A percentile compares a stretch with the other conserved stretches of the same genome.
Evolutionary conservation across 2,888 invertebrate species (phyloP).

Genomic region (Thereva unica): DNA sequence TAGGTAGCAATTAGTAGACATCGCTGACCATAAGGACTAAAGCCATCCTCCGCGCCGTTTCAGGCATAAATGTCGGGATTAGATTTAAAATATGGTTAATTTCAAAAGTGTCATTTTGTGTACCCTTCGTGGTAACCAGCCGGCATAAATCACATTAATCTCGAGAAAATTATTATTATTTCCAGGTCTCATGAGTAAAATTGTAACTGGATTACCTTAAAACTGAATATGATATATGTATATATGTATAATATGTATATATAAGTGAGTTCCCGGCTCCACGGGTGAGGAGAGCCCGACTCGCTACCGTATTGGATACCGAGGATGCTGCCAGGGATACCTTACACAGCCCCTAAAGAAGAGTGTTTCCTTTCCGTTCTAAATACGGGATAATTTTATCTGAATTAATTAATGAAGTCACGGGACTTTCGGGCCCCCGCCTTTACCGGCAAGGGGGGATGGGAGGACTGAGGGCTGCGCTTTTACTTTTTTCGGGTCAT

Average conservation of each 20-base stretch:
- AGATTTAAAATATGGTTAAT: conserved; percentile 38
- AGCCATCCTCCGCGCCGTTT: conserved; percentile 4
- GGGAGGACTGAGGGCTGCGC: too few species aligned
- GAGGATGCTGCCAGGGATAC: too few species aligned
- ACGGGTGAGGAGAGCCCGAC: too few species aligned
- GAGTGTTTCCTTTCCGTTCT: conserved; percentile 11
- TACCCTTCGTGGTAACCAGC: conserved; percentile 23
- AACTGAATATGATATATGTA: conserved; percentile 16
- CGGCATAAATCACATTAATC: conserved; percentile 42
- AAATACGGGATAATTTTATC: conserved; percentile 20
- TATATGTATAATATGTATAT: background rate
- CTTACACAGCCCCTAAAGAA: too few species aligned
- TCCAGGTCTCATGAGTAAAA: conserved; percentile 39
- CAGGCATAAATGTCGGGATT: conserved; percentile 12
- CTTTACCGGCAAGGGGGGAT: too few species aligned
- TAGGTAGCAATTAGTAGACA: conserved; percentile 18
- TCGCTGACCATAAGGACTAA: conserved; percentile 19
- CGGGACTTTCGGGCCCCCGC: background rate
- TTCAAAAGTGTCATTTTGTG: conserved; percentile 39
- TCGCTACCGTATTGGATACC: too few species aligned
- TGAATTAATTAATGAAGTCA: conserved; percentile 33
- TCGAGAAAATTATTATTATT: conserved; percentile 38
- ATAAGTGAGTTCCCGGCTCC: too few species aligned
- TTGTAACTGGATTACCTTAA: conserved; percentile 38
- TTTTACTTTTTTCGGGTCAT: too few species aligned